Conservation (phyloP, 2,113 vertebrate genomes). For the Philantomba maxwellii region DNA sequence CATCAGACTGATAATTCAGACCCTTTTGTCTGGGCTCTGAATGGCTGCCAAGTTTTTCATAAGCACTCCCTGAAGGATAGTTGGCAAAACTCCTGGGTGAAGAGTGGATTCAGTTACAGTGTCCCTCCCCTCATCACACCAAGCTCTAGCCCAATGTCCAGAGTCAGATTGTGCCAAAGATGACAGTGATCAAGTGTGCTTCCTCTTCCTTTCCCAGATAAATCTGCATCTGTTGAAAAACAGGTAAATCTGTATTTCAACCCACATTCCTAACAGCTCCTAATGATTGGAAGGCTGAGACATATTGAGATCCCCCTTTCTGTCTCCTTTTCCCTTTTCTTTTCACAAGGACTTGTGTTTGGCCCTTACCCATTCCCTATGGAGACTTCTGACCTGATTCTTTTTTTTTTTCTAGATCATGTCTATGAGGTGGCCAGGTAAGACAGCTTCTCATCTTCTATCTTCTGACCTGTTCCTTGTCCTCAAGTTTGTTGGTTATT, state of each 20-base stretch:
- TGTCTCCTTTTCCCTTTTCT: neutral
- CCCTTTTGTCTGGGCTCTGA: neutral
- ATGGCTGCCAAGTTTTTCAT: neutral
- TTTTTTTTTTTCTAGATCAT: constrained; percentile 25
- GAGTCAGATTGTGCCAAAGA: neutral
- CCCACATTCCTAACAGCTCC: neutral
- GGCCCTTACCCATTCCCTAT: neutral
- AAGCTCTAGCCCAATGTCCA: neutral
- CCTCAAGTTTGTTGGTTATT: neutral
- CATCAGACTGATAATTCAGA: neutral
- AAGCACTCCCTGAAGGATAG: neutral
- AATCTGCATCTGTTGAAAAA: neutral
- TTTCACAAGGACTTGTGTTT: neutral
- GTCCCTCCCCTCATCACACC: neutral
- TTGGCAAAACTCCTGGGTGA: neutral
- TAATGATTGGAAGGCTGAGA: neutral
- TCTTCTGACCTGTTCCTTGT: neutral
- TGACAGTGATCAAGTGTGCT: neutral
- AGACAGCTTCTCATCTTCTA: constrained; percentile 7
- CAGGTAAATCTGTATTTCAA: neutral
- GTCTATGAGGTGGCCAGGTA: constrained; percentile 49
- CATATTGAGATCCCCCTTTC: neutral
- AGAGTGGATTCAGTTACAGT: neutral
- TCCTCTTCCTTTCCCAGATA: neutral
- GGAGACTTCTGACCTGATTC: constrained; percentile 36